A percentile compares a stretch with the other conserved stretches of the same genome.
Conservation (phyloP, 1,140 invertebrate genomes). For the Microvelia longipes region DNA sequence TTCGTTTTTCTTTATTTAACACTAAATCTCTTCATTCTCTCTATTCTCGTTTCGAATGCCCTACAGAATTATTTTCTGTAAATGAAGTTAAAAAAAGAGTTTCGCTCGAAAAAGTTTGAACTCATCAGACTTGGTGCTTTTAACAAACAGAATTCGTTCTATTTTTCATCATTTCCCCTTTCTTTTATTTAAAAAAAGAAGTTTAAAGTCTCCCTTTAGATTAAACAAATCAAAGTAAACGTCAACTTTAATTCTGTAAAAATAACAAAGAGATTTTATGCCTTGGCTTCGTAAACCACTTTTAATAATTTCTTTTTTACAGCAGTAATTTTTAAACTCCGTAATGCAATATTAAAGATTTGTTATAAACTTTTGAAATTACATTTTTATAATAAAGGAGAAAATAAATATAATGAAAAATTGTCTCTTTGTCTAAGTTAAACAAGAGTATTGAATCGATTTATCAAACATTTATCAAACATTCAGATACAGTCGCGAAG, state of each 20-base stretch:
- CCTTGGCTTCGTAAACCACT: background rate
- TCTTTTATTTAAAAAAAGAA: background rate
- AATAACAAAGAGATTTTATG: background rate
- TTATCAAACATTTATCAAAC: too few species aligned
- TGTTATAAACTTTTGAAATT: too few species aligned
- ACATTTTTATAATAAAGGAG: too few species aligned
- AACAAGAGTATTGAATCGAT: too few species aligned
- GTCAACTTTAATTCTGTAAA: background rate
- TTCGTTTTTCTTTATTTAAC: background rate
- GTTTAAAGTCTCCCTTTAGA: background rate
- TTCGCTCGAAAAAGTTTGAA: background rate
- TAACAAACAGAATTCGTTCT: background rate
- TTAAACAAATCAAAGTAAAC: background rate
- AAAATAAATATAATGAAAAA: too few species aligned
- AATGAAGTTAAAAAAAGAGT: too few species aligned
- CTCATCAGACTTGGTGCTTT: background rate
- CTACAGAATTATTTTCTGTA: too few species aligned
- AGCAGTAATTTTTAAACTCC: too few species aligned
- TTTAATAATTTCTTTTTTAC: too few species aligned
- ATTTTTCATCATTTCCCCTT: background rate
- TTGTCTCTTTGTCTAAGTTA: too few species aligned
- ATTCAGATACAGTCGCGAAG: too few species aligned
- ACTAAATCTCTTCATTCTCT: background rate
- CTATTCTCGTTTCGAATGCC: background rate
- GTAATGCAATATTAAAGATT: too few species aligned